Evolutionary conservation across 2,797 vertebrate species (phyloP).

Genomic region (Ctenopoma multispine): DNA sequence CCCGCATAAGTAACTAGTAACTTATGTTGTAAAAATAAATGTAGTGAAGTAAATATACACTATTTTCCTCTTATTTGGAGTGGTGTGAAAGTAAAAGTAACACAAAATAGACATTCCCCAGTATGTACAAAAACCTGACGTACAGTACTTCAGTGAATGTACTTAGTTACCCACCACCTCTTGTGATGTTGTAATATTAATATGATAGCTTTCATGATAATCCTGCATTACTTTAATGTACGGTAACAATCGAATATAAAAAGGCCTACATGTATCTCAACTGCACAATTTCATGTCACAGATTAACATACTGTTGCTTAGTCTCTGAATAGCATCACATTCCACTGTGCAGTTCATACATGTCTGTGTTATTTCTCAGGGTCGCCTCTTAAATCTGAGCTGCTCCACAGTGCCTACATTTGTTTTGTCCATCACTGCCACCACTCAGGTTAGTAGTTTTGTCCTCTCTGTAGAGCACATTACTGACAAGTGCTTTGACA

Average conservation of each 20-base stretch:
- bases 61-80: too few species aligned
- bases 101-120: too few species aligned
- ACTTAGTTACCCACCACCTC: too few species aligned
- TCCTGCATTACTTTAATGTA: not conserved
- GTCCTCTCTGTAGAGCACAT: not conserved
- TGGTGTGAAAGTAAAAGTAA: too few species aligned
- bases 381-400: constrained; percentile 96
- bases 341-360: not conserved
- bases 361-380: constrained; percentile 78
- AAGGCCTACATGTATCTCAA: not conserved
- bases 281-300: not conserved
- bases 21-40: too few species aligned
- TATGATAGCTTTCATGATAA: not conserved
- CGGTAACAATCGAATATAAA: not conserved
- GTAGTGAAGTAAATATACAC: too few species aligned
- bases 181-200: too few species aligned
- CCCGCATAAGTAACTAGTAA: too few species aligned
- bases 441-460: constrained; percentile 89
- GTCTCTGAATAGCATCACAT: not conserved
- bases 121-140: too few species aligned
- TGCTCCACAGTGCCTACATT: constrained; percentile 99
- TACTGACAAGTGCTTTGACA: not conserved
- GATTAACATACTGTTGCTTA: not conserved
- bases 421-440: constrained; percentile 98
- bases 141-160: too few species aligned